Base-by-base conservation (phyloP, 2,113 vertebrate species). In the Amia ocellicauda region DNA sequence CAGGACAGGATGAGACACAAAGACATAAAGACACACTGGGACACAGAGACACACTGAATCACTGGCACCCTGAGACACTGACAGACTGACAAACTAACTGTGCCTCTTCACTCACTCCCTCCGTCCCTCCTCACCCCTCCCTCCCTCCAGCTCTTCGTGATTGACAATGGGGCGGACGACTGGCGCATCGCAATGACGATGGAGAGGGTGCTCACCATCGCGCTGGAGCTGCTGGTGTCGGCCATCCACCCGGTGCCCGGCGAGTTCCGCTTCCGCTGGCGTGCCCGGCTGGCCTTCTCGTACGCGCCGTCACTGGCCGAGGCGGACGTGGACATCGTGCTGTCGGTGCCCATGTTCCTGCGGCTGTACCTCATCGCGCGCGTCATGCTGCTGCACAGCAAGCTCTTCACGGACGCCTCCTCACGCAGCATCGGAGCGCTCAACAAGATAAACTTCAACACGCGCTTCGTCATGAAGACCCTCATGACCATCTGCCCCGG, bases 401-500 rank as follows among this genome's bases (percentile, higher is more conserved):
- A 91, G 58, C 86, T 90, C 66, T 89, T 89, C 83, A 90, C 89
- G 0, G 87, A 91, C 0, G 84, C 86, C 70, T 88, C 85, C 0
- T 82, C 91, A 0, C 83, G 88, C 67, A 83, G 90, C 74, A 88
- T 85, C 0, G 90, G 87, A 2, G 86, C 88, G 0, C 82, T 88
- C 53, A 91, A 91, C 80, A 92, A 99, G 87, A 97, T 98, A 77
- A 97, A 98, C 87, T 99, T 99, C 86, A 98, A 99, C 90, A 99
- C 97, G 0, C 92, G 97, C 58, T 98, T 99, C 0, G 97, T 99
- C 78, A 99, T 99, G 97, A 99, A 99, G 88, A 99, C 97, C 0
- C 91, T 99, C 77, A 99, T 99, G 97, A 98, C 97, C 62, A 98
- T 98, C 88, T 98, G 96, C 78, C 97, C 97, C 0, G 97, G 97